Conservation (phyloP, 2,113 vertebrate species). For the Danio rerio region GRCz12tu NC_133194.1:42184501-42185000, state of each 20-base stretch:
- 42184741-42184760: not conserved
- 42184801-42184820: not conserved
- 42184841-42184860: not conserved
- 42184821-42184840: not conserved
- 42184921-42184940: not conserved
- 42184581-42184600: slow-evolving; percentile 7
- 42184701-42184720: not conserved
- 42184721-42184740: not conserved
- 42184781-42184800: not conserved
- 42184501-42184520: slow-evolving; percentile 23
- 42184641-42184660: slow-evolving; percentile 19
- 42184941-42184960: not conserved
- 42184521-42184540: slow-evolving; percentile 17
- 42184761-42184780: not conserved
- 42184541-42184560: slow-evolving; percentile 32
- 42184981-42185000: too few species aligned
- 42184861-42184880: not conserved
- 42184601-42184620: slow-evolving; percentile 17
- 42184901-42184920: not conserved
- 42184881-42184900: not conserved
- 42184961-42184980: not conserved
- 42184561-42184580: slow-evolving; percentile 32
- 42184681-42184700: slow-evolving; percentile 12
- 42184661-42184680: not conserved
- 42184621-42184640: not conserved